Conservation (phyloP, 1,140 invertebrate genomes). For the Cyclargus thomasi region DNA sequence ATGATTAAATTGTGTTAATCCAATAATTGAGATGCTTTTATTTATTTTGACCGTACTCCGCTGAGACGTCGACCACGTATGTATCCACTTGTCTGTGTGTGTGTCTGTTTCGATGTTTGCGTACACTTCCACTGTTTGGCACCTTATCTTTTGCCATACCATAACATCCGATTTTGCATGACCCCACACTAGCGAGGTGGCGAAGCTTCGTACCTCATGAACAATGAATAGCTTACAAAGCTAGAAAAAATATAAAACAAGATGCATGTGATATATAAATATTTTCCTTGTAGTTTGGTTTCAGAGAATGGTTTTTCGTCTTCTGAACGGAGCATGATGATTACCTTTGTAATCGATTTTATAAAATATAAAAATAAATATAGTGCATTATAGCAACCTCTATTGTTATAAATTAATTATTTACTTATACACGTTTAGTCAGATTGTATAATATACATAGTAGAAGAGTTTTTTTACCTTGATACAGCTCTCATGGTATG, state of each 20-base stretch:
- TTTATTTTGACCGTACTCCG: slow-evolving; percentile 74
- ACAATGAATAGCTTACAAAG: slow-evolving; percentile 2
- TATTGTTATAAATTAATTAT: not conserved
- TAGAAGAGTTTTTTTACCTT: not conserved
- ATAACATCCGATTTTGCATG: slow-evolving; percentile 67
- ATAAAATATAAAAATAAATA: not conserved
- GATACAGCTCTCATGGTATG: not conserved
- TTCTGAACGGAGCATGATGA: not conserved
- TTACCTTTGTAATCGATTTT: not conserved
- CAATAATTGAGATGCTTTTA: slow-evolving; percentile 73
- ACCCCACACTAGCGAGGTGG: slow-evolving; percentile 30
- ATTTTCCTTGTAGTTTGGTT: not conserved
- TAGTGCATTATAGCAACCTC: too few species aligned
- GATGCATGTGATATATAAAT: not conserved
- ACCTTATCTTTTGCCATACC: slow-evolving; percentile 50
- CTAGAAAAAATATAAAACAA: not conserved
- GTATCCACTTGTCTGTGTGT: slow-evolving; percentile 72
- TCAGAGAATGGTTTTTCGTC: not conserved
- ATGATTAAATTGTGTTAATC: slow-evolving; percentile 75
- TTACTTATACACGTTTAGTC: not conserved
- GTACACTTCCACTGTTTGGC: slow-evolving; percentile 66
- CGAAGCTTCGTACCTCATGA: slow-evolving; percentile 5
- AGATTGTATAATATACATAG: not conserved
- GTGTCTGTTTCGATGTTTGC: slow-evolving; percentile 73
- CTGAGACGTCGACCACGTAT: slow-evolving; percentile 73